Evolutionary conservation across 2,797 vertebrate species (phyloP).

Genomic region (Euthynnus affinis): DNA sequence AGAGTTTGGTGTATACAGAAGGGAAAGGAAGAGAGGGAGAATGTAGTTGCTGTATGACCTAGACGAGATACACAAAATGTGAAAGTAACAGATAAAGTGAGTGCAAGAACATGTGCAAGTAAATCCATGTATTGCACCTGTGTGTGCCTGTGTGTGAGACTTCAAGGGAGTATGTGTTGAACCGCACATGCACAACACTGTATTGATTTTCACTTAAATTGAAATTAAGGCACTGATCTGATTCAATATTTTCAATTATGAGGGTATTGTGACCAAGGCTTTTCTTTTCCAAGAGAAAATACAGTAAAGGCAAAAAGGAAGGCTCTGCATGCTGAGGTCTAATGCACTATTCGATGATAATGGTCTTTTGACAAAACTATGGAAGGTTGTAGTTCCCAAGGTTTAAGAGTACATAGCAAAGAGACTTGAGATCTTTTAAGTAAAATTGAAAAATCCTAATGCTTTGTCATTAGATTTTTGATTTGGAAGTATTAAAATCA

Average conservation of each 20-base stretch:
- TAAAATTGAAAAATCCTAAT: neutral
- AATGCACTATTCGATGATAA: neutral
- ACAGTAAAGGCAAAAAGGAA: neutral
- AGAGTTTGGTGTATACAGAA: neutral
- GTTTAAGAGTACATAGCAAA: neutral
- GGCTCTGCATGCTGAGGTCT: no score
- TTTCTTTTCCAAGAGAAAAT: neutral
- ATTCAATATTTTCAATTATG: conserved; percentile 6
- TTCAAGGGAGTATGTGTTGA: neutral
- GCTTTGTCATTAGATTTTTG: neutral
- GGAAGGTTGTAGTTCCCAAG: neutral
- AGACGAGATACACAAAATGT: neutral
- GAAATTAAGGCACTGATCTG: neutral
- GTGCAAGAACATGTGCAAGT: neutral
- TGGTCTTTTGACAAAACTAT: no score
- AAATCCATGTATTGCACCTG: neutral
- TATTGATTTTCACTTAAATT: conserved; percentile 3
- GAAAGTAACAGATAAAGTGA: neutral
- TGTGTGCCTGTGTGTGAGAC: neutral
- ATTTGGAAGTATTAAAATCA: neutral
- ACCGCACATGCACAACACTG: neutral
- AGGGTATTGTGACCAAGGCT: neutral
- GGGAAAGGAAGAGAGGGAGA: neutral
- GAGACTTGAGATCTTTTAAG: neutral
- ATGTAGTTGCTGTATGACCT: neutral